Percentiles rank a stretch among this genome's conserved stretches.
These are phyloP conservation scores for Daubentonia madagascariensis DNA, from an alignment of 2,113 vertebrate species.

Conservation along the genomic window DNA sequence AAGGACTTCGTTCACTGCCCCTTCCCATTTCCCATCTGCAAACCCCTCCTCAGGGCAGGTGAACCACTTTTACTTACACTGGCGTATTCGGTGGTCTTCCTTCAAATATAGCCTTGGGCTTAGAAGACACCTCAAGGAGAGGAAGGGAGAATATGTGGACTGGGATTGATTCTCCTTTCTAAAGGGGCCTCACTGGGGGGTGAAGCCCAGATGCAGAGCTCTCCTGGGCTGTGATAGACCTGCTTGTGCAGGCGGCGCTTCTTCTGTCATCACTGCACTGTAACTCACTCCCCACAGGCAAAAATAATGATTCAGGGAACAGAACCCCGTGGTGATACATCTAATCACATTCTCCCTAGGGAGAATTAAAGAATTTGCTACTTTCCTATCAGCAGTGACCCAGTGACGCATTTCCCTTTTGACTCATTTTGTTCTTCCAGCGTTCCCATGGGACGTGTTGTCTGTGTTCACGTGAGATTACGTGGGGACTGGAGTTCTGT, in stretches of 20 bases:
- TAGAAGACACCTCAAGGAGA: not conserved
- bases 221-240: not conserved
- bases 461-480: not conserved
- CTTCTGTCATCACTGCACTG: not conserved
- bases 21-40: not conserved
- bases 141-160: not conserved
- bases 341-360: not conserved
- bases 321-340: not conserved
- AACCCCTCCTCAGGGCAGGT: not conserved
- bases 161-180: not conserved
- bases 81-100: not conserved
- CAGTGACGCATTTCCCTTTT: not conserved
- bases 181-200: not conserved
- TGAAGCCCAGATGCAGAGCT: not conserved
- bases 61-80: not conserved
- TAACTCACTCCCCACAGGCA: not conserved
- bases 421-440: not conserved
- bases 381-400: not conserved
- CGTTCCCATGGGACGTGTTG: not conserved
- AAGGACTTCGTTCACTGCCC: not conserved
- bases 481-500: not conserved
- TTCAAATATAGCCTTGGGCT: not conserved
- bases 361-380: not conserved
- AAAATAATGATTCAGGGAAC: not conserved
- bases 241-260: not conserved